Evolutionary conservation across 1,140 invertebrate genomes (phyloP).

Genomic region (Leptinotarsa lineolata): DNA sequence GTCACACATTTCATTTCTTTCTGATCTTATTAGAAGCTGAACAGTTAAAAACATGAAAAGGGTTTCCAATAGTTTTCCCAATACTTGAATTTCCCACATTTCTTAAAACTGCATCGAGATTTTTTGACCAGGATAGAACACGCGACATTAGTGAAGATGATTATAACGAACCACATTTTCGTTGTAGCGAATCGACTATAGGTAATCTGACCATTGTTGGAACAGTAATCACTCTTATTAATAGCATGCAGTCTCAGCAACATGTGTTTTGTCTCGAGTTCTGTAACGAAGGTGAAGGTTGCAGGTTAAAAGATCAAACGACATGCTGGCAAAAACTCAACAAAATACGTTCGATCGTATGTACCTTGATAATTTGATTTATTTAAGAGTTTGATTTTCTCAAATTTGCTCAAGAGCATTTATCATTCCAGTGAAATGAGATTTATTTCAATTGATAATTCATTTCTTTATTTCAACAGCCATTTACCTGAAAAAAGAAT

Average conservation of each 20-base stretch:
- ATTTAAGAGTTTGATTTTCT: no score
- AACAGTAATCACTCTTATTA: slow-evolving; percentile 1
- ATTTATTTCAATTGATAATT: no score
- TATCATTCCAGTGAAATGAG: no score
- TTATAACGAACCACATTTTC: slow-evolving; percentile 6
- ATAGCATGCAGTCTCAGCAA: not conserved
- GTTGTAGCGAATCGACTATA: not conserved
- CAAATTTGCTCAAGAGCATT: no score
- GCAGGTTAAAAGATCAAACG: not conserved
- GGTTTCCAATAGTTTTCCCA: no score
- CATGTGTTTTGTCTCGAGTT: slow-evolving; percentile 4
- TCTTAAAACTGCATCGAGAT: no score
- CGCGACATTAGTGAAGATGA: not conserved
- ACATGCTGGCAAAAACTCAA: not conserved
- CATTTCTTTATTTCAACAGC: no score
- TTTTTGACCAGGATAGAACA: not conserved
- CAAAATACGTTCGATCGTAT: not conserved
- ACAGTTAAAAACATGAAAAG: no score
- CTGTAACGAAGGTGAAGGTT: not conserved
- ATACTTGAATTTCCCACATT: no score
- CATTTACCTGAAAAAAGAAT: no score
- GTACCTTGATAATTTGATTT: not conserved
- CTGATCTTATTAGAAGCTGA: no score
- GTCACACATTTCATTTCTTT: no score
- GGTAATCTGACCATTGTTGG: not conserved